A percentile compares a stretch with the other conserved stretches of the same genome.
phyloP scores from a whole-genome alignment of 2,888 invertebrate species.

The Exocentrus adspersus region DNA sequence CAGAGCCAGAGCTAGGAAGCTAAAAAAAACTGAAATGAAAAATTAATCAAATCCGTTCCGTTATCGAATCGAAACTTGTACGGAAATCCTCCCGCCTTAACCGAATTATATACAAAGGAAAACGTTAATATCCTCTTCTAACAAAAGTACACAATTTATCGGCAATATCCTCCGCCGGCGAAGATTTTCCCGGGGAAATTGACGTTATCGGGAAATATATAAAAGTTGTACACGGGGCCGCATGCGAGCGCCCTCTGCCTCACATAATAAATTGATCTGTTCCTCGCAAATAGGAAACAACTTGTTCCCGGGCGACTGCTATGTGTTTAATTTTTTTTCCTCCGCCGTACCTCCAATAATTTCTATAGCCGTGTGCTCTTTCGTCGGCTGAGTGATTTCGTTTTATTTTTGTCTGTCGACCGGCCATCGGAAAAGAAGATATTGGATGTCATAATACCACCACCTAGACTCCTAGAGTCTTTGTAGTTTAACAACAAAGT shows the following conservation, averaged over 20 bases:
- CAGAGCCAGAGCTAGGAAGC: not conserved
- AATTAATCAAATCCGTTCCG: not conserved
- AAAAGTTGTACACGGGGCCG: slow-evolving; percentile 13
- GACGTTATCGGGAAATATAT: slow-evolving; percentile 20
- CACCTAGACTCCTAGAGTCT: too few relatives aligned
- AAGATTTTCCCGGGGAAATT: slow-evolving; percentile 2
- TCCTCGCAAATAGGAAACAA: slow-evolving; percentile 8
- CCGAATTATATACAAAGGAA: not conserved
- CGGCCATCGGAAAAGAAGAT: not conserved
- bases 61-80: not conserved
- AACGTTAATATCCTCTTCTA: not conserved
- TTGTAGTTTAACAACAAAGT: too few relatives aligned
- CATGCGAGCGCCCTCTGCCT: slow-evolving; percentile 1
- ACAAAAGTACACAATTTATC: slow-evolving; percentile 3
- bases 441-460: too few relatives aligned
- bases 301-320: slow-evolving; percentile 5
- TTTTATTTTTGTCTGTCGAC: not conserved
- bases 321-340: slow-evolving; percentile 2
- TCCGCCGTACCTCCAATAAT: slow-evolving; percentile 1
- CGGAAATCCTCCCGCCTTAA: not conserved
- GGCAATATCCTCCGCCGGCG: slow-evolving; percentile 11
- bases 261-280: slow-evolving; percentile 18
- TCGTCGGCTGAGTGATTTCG: not conserved
- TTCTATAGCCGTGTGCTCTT: not conserved
- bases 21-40: not conserved